phyloP scores from a whole-genome alignment of 2,888 invertebrate genomes.

The Standfussiana lucernea region DNA sequence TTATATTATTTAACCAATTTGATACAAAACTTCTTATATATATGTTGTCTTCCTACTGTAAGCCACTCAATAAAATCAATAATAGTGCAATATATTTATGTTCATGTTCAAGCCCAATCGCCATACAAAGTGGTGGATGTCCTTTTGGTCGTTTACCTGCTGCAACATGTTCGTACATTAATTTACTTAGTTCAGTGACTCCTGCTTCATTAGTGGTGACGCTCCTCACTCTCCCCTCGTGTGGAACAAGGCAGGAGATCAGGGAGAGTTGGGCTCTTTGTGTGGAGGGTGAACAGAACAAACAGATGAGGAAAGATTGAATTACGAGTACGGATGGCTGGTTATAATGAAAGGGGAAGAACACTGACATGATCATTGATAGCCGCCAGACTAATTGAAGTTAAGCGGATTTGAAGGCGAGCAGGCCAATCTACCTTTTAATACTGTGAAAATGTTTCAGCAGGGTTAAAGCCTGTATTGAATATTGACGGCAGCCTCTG shows the following conservation, averaged over 20 bases:
- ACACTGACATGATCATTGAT: not conserved
- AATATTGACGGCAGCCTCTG: not conserved
- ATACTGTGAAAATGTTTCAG: not conserved
- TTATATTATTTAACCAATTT: no score
- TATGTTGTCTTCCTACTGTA: no score
- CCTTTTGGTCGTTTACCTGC: constrained; percentile 59
- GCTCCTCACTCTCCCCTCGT: constrained; percentile 46
- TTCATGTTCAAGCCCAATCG: no score
- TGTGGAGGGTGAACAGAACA: not conserved
- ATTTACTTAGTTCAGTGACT: constrained; percentile 68
- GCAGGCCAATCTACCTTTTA: not conserved
- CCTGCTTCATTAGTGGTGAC: constrained; percentile 68
- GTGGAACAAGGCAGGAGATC: constrained; percentile 39
- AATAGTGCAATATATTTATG: no score
- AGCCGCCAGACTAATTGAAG: not conserved
- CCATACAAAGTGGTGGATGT: no score
- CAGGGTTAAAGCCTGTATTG: not conserved
- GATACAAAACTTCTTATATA: no score
- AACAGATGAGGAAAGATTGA: not conserved
- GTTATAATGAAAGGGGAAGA: no score
- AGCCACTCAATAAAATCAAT: no score
- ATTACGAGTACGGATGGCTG: not conserved
- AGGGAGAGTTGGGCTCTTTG: not conserved
- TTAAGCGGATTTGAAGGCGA: no score
- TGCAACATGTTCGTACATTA: constrained; percentile 62